Percentiles rank a stretch among this genome's conserved stretches.
phyloP scores from a whole-genome alignment of 2,797 vertebrate genomes.

The Acipenser transmontanus region DNA sequence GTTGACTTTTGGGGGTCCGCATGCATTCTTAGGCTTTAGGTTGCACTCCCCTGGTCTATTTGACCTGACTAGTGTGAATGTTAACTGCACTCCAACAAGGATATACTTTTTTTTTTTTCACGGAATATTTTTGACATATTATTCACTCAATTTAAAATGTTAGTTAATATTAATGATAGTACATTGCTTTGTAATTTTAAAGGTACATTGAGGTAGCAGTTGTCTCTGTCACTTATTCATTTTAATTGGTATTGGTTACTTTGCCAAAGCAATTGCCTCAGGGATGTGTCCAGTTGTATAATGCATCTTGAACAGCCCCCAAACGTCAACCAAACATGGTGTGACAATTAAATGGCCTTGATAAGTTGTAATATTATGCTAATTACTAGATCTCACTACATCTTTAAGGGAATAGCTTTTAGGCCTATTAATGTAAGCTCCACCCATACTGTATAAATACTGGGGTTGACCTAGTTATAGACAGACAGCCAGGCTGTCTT shows the following conservation, averaged over 20 bases:
- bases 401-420: conserved; percentile 56
- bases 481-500: conserved; percentile 30
- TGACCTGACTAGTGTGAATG: no score
- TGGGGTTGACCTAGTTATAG: conserved; percentile 43
- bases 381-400: conserved; percentile 62
- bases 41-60: no score
- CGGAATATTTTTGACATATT: no score
- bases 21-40: no score
- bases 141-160: neutral
- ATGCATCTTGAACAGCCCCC: conserved; percentile 29
- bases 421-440: conserved; percentile 28
- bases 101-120: no score
- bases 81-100: no score
- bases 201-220: conserved; percentile 6
- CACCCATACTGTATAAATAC: conserved; percentile 30
- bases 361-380: conserved; percentile 65
- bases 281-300: conserved; percentile 38
- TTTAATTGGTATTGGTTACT: conserved; percentile 13
- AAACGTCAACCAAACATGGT: conserved; percentile 50
- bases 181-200: neutral
- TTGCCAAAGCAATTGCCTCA: conserved; percentile 35
- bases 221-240: conserved; percentile 8
- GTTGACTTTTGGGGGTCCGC: no score
- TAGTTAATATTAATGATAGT: neutral
- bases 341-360: conserved; percentile 60